Conservation (phyloP, 2,113 vertebrate genomes). For the Dasyurus viverrinus region DNA sequence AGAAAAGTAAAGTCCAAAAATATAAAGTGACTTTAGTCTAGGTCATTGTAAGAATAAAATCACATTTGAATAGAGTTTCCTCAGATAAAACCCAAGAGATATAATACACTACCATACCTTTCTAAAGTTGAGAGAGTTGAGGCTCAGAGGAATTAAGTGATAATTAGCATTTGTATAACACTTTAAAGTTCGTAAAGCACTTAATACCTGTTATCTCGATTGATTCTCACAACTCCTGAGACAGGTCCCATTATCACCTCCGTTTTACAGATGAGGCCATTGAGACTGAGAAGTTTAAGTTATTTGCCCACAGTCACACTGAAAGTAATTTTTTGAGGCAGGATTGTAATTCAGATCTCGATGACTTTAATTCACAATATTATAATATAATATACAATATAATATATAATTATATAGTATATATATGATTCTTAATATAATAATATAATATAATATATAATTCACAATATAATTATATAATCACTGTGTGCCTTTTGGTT, state of each 20-base stretch:
- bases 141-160: background rate
- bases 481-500: background rate
- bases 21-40: too few relatives aligned
- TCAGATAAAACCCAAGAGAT: background rate
- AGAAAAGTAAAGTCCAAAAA: too few relatives aligned
- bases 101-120: background rate
- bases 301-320: background rate
- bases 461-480: too few relatives aligned
- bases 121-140: background rate
- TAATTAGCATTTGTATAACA: background rate
- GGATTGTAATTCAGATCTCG: background rate
- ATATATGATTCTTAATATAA: too few relatives aligned
- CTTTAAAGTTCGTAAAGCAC: background rate
- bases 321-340: background rate
- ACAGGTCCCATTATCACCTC: background rate
- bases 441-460: too few relatives aligned
- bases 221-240: background rate
- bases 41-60: too few relatives aligned
- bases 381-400: too few relatives aligned
- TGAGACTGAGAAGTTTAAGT: background rate
- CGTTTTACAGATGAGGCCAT: background rate
- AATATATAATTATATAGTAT: too few relatives aligned
- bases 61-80: too few relatives aligned
- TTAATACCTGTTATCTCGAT: background rate
- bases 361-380: background rate